Conservation (phyloP, 2,888 invertebrate genomes). For the Fissipunctia ypsillon region DNA sequence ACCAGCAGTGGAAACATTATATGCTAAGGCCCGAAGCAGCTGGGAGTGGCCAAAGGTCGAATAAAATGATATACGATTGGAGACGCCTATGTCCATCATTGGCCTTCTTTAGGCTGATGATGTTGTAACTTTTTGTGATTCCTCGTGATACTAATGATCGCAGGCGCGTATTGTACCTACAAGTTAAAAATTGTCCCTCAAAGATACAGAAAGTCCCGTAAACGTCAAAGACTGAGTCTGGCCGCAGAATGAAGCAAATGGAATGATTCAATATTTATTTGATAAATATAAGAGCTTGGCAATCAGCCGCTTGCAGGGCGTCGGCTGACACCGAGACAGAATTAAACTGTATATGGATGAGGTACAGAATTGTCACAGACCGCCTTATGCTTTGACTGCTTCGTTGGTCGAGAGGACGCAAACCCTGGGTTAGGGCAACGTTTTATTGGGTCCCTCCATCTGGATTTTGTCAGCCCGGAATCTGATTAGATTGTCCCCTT, state of each 20-base stretch:
- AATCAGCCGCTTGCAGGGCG: conserved; percentile 77
- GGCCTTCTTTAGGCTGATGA: background rate
- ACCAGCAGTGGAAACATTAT: too few species aligned
- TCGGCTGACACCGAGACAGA: conserved; percentile 7
- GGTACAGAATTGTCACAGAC: conserved; percentile 6
- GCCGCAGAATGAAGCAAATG: conserved; percentile 77
- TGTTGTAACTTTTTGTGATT: background rate
- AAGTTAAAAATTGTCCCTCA: background rate
- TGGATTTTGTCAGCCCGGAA: background rate
- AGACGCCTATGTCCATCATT: background rate
- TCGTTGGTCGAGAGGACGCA: background rate
- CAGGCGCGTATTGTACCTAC: background rate
- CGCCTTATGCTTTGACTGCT: background rate
- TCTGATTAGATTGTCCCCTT: background rate
- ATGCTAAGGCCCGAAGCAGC: background rate
- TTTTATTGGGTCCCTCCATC: background rate
- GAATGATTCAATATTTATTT: conserved; percentile 86
- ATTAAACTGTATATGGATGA: conserved; percentile 18
- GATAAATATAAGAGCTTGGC: conserved; percentile 84
- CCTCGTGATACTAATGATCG: background rate
- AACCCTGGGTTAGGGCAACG: background rate
- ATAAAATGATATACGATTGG: background rate
- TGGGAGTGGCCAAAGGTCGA: background rate
- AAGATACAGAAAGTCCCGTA: conserved; percentile 7
- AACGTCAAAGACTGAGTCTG: conserved; percentile 16